Base-by-base conservation (phyloP, 2,888 invertebrate genomes). In the Eupithecia insigniata region DNA sequence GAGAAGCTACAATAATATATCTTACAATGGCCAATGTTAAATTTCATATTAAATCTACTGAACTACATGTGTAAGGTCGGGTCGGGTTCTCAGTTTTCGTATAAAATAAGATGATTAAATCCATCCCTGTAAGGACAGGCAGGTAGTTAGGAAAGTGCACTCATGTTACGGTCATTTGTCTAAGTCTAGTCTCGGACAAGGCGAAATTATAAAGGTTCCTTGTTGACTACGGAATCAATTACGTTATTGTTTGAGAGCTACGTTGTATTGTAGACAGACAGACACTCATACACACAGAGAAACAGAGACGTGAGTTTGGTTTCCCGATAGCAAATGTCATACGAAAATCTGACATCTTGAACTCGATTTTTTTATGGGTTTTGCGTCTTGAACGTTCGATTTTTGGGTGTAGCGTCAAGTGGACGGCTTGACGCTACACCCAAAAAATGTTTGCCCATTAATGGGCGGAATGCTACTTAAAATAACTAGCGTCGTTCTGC, bases 161-260 rank as follows among this genome's bases (percentile, higher is more conserved):
- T 43, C 43, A 43, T 43, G 46, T 46, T 46, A n/a, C 46, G 22
- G 46, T 46, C 46, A 46, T 46, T 46, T 46, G 46, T 46, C 46
- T 46, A 46, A 8, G 46, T 46, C 46, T 10, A 8, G 46, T 46
- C 46, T 10, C 46, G 46, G 8, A 46, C n/a, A 22, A 0, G 8
- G 46, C 10, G 46, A 8, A 46, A 22, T 46, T 46, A 22, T 46
- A 46, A 46, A 22, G 46, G 46, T 46, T 22, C 22, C n/a, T 46
- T 46, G n/a, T 22, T 22, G 46, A 10, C 46, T 46, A 46, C 10
- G 46, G 18, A n/a, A 10, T 22, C n/a, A 22, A 39, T 22, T 46
- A 46, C 16, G n/a, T n/a, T 46, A 18, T 43, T 2, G 22, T 46
- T 46, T 46, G 22, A 8, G 10, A 46, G 46, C n/a, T 46, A 7